Evolutionary conservation across 2,797 vertebrate genomes (phyloP).

Genomic region (Telmatherina bonti): DNA sequence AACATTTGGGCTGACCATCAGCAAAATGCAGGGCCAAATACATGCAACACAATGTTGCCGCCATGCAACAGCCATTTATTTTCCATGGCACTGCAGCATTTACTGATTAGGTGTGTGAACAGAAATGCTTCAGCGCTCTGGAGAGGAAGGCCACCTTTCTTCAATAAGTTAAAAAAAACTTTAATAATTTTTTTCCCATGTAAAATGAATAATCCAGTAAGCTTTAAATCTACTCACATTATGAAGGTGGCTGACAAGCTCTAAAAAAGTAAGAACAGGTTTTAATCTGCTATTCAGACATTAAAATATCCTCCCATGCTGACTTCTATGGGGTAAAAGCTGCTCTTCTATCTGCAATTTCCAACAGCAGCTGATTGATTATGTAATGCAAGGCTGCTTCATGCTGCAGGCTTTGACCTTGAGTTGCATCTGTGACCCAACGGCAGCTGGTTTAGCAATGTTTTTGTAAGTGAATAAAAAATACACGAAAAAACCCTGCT

Average conservation of each 20-base stretch:
- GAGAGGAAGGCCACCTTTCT: neutral
- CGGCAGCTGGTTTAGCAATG: constrained; percentile 40
- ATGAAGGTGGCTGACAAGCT: neutral
- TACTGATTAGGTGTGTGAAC: neutral
- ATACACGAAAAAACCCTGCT: constrained; percentile 29
- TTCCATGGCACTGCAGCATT: neutral
- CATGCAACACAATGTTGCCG: neutral
- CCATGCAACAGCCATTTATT: neutral
- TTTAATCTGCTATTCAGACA: constrained; percentile 1
- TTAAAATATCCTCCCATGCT: neutral
- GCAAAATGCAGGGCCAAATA: constrained; percentile 1
- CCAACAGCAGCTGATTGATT: constrained; percentile 50
- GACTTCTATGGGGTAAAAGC: constrained; percentile 5
- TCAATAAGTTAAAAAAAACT: too few species aligned
- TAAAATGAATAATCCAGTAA: neutral
- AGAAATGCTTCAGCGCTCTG: neutral
- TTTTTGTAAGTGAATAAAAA: constrained; percentile 48
- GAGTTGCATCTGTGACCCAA: constrained; percentile 42
- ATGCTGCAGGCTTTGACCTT: constrained; percentile 41
- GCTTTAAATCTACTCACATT: neutral
- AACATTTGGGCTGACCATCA: neutral
- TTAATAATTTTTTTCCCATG: too few species aligned
- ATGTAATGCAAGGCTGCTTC: constrained; percentile 43
- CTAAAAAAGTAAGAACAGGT: neutral
- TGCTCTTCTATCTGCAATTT: constrained; percentile 8